Percentiles rank a stretch among this genome's conserved stretches.
Evolutionary conservation across 2,888 invertebrate genomes (phyloP).

Genomic region (Chymomyza caudatula): DNA sequence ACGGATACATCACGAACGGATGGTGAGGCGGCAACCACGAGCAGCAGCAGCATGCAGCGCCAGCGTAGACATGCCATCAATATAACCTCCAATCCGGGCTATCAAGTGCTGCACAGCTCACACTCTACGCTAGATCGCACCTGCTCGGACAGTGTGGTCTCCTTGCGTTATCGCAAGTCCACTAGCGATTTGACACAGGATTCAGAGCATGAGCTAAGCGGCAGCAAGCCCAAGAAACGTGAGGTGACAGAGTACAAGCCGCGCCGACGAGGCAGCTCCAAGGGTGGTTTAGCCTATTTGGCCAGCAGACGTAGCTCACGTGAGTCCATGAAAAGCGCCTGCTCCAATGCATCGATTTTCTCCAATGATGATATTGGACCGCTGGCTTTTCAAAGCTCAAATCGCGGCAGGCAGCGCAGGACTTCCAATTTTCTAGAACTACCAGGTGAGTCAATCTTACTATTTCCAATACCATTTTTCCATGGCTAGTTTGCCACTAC

Average conservation of each 20-base stretch:
- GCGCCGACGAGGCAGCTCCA: slow-evolving; percentile 82
- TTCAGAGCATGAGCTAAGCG: slow-evolving; percentile 61
- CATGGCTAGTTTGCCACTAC: too few relatives aligned
- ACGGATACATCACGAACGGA: slow-evolving; percentile 42
- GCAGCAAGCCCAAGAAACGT: slow-evolving; percentile 50
- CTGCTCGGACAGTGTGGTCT: slow-evolving; percentile 77
- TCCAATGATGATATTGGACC: slow-evolving; percentile 90
- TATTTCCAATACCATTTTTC: neutral
- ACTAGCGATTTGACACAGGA: slow-evolving; percentile 85
- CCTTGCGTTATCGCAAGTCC: slow-evolving; percentile 83
- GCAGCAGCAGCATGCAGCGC: slow-evolving; percentile 25
- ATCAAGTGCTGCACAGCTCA: slow-evolving; percentile 77
- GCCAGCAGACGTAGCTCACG: slow-evolving; percentile 92
- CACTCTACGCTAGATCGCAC: slow-evolving; percentile 78
- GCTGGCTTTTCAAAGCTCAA: slow-evolving; percentile 87
- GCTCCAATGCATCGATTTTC: slow-evolving; percentile 84
- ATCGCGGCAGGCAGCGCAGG: slow-evolving; percentile 86
- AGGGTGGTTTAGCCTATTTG: slow-evolving; percentile 86
- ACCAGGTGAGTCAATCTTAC: slow-evolving; percentile 82
- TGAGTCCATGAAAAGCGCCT: slow-evolving; percentile 82
- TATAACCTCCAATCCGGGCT: slow-evolving; percentile 78
- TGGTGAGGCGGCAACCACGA: slow-evolving; percentile 28
- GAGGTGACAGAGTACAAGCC: slow-evolving; percentile 76
- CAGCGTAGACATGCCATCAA: slow-evolving; percentile 77
- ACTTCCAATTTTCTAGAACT: slow-evolving; percentile 92